phyloP scores from a whole-genome alignment of 2,113 vertebrate genomes.

The Cepphus grylle region DNA sequence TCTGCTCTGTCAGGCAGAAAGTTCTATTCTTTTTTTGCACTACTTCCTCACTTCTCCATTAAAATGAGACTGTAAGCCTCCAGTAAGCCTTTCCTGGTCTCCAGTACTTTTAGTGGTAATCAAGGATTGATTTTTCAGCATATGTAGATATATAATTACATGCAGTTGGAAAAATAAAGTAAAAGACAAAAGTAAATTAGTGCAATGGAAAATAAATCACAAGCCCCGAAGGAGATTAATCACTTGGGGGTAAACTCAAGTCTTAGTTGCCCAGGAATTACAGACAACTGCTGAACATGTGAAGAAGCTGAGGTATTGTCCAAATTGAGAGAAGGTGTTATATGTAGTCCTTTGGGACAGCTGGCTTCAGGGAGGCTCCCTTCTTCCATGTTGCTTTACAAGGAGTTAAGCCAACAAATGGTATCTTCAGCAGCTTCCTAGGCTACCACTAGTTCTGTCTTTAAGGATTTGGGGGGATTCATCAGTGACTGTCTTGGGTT shows the following conservation, averaged over 20 bases:
- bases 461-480: background rate
- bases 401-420: background rate
- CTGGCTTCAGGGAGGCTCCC: background rate
- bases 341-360: background rate
- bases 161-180: background rate
- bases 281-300: background rate
- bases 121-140: background rate
- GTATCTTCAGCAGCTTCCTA: background rate
- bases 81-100: background rate
- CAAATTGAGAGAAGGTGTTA: background rate
- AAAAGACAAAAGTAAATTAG: background rate
- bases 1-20: background rate
- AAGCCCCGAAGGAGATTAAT: background rate
- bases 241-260: background rate
- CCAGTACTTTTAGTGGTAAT: background rate
- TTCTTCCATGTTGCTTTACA: background rate
- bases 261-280: background rate
- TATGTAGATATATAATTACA: background rate
- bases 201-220: background rate
- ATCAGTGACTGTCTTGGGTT: background rate
- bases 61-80: background rate
- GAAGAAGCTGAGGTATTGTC: background rate
- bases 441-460: background rate
- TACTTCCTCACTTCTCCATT: background rate
- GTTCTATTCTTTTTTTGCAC: background rate